Base-by-base conservation (phyloP, 2,113 vertebrate genomes). In the Nestor notabilis region DNA sequence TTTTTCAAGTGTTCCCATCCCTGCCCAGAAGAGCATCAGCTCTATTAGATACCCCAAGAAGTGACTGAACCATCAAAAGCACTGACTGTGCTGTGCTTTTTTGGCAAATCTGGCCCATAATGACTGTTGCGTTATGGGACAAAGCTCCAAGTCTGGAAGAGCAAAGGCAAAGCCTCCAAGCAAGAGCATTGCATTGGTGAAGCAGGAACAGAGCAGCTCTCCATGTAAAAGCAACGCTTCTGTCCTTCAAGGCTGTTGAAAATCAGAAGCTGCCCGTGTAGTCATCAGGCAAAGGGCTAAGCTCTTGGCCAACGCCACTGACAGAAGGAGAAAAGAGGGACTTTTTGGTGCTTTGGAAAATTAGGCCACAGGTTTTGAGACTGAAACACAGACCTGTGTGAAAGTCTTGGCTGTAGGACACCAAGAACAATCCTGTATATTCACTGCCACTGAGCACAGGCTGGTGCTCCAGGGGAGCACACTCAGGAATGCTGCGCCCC, bases 211-310 rank as follows among this genome's bases (percentile, higher is more conserved):
- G 76, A 50, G 65, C 44, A 27, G 43, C 28, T 75, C 37, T 28
- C 20, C 0, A 0, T 29, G 49, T 7, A 12, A 33, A 1, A 56
- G 68, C 63, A 68, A 13, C 0, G 0, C 28, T 65, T 10, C 71
- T 69, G 68, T 41, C 75, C 58, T 72, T 3, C 56, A 19, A 47
- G 4, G 50, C n/a, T 17, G 6, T 11, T 58, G 24, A 9, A n/a
- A 84, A 63, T 11, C 55, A 85, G n/a, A n/a, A 70, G 24, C n/a
- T 27, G 58, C 1, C 33, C 0, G 0, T 17, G 28, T 2, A 55
- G 61, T 13, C 2, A 0, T 8, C 2, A 1, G 21, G 65, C 50
- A 64, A 64, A 93, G 50, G 2, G 0, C 78, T 35, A 68, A 91
- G 46, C 39, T n/a, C 29, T 53, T 17, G 49, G 33, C 33, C 63